Evolutionary conservation across 2,888 invertebrate species (phyloP), one percentile per base, ranked within the genome.

Genomic region (Nasonia oneida): DNA sequence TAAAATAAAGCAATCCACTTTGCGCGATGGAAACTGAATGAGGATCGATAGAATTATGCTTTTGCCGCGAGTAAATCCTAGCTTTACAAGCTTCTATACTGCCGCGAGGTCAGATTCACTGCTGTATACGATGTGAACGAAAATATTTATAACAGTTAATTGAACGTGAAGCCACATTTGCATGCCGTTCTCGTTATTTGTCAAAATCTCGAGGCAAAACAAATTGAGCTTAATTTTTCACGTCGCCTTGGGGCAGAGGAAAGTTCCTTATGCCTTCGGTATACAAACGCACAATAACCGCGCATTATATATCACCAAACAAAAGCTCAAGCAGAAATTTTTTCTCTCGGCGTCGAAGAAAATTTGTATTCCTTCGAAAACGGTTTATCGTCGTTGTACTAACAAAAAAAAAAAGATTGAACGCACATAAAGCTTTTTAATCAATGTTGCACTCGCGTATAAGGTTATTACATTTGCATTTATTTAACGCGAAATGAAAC

Each of bases 1-100:
- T 80, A 83, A 86, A 86, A 86, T 86, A 86, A 86, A 86, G 83
- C 83, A 86, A 83, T 83, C 83, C 80, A 86, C 86, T 86, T 83
- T 86, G 81, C 79, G 18, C 83, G 73, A 71, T 77, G 81, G 81
- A 77, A 75, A 83, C 83, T 81, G 83, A 81, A 81, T 81, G 81
- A 77, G 83, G 83, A 86, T 86, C 86, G 77, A 86, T 86, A 80
- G 80, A 83, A 83, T 86, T 81, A 83, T 73, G 73, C 83, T 83
- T 74, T 76, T 67, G 75, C 73, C 53, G 80, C 61, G 53, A 86
- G 81, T 80, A 81, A 83, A 77, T 81, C 71, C 75, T 79, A 79
- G 47, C 57, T 75, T 79, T 29, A 47, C 2, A 47, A 10, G 47
- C 47, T 47, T 37, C 37, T 18, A n/a, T 15, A 57, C 6, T n/a